Conservation (phyloP, 1,140 invertebrate species). For the Drosophila auraria region DNA sequence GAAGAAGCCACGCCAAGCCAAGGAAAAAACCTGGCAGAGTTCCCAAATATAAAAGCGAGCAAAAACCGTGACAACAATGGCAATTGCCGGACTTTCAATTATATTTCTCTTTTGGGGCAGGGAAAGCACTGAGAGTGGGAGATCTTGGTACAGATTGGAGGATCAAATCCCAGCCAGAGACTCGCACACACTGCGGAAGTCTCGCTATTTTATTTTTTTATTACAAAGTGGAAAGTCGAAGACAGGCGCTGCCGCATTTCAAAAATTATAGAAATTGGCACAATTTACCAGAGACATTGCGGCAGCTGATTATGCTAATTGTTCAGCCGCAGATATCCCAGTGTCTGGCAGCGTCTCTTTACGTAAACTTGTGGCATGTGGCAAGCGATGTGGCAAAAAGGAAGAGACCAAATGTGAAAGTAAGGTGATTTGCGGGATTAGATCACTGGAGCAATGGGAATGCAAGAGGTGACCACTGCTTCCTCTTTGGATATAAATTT, state of each 20-base stretch:
- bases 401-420: conserved; percentile 24
- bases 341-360: conserved; percentile 34
- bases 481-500: too few relatives aligned
- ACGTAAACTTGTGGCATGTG: conserved; percentile 58
- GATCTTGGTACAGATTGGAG: conserved; percentile 10
- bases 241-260: conserved; percentile 49
- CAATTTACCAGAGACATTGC: conserved; percentile 71
- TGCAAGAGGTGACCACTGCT: not conserved
- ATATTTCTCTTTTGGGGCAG: conserved; percentile 8
- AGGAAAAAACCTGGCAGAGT: conserved; percentile 42
- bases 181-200: conserved; percentile 32
- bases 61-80: conserved; percentile 30
- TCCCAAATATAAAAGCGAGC: conserved; percentile 25
- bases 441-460: conserved; percentile 10
- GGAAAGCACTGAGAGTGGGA: not conserved
- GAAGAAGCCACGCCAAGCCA: conserved; percentile 11
- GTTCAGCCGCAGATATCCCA: conserved; percentile 37
- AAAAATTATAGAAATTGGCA: conserved; percentile 73
- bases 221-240: conserved; percentile 35
- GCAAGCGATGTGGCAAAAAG: conserved; percentile 37
- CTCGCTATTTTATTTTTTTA: conserved; percentile 10
- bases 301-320: conserved; percentile 78
- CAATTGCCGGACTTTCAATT: conserved; percentile 58
- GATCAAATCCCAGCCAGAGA: conserved; percentile 11
- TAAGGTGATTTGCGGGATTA: not conserved